Evolutionary conservation across 2,113 vertebrate genomes (phyloP).

Genomic region (Danionella cerebrum): DNA sequence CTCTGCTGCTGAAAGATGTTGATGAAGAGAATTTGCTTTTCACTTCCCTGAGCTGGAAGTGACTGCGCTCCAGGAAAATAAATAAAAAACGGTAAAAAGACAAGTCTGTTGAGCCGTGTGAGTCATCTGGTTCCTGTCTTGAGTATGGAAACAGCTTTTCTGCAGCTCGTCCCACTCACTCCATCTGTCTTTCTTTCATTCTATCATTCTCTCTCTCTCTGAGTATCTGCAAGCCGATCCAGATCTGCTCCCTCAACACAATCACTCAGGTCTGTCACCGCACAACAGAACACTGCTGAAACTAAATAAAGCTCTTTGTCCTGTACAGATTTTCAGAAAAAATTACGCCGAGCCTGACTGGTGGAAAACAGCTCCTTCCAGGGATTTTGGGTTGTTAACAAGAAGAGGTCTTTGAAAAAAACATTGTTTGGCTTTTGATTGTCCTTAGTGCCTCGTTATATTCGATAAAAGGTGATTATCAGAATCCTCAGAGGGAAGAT

Average conservation of each 20-base stretch:
- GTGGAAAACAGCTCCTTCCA: too few species aligned
- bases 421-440: background rate
- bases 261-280: background rate
- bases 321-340: too few species aligned
- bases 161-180: background rate
- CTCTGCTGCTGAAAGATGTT: too few species aligned
- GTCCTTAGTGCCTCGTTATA: background rate
- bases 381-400: too few species aligned
- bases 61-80: background rate
- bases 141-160: background rate
- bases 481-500: background rate
- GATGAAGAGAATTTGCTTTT: too few species aligned
- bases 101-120: background rate
- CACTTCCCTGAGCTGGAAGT: background rate
- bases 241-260: background rate
- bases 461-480: conserved; percentile 8
- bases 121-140: background rate
- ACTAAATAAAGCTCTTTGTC: background rate
- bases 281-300: background rate
- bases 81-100: background rate
- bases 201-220: too few species aligned
- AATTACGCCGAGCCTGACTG: too few species aligned
- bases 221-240: background rate
- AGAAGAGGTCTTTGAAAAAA: too few species aligned
- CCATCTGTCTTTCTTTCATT: background rate